Conservation (phyloP, 2,113 vertebrate species). For the Balaeniceps rex region DNA sequence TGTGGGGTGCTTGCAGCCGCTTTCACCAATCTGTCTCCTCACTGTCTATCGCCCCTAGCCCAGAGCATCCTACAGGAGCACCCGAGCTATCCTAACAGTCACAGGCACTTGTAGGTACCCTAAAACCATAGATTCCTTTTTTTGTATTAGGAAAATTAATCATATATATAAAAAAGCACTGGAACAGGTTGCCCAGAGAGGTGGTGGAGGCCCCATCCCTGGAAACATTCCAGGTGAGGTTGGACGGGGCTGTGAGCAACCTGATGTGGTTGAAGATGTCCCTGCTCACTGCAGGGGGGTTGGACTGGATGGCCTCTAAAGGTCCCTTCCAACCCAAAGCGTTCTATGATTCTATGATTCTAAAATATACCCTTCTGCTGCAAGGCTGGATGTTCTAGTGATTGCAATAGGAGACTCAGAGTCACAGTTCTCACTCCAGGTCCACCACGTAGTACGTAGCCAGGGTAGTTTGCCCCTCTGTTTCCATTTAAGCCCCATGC, state of each 20-base stretch:
- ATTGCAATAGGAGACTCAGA: neutral
- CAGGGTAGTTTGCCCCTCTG: neutral
- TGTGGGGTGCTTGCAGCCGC: neutral
- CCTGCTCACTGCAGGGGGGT: too few species aligned
- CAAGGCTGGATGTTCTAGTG: neutral
- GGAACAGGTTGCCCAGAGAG: too few species aligned
- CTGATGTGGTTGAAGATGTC: too few species aligned
- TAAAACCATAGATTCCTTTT: neutral
- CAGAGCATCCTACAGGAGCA: neutral
- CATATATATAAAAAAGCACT: too few species aligned
- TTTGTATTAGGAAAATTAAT: neutral
- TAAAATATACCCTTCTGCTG: neutral
- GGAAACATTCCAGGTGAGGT: too few species aligned
- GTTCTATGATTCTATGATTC: too few species aligned
- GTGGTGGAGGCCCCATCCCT: too few species aligned
- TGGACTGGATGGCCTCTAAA: too few species aligned
- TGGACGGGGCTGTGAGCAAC: too few species aligned
- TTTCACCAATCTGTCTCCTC: neutral
- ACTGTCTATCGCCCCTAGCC: neutral
- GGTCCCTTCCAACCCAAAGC: too few species aligned
- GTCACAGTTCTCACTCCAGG: neutral
- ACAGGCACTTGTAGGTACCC: neutral
- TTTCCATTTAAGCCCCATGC: neutral
- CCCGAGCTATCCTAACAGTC: neutral
- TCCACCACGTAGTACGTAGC: fast-evolving